These are phyloP conservation scores for Hemiscyllium ocellatum DNA, from an alignment of 2,113 vertebrate species.

Conservation along the genomic window DNA sequence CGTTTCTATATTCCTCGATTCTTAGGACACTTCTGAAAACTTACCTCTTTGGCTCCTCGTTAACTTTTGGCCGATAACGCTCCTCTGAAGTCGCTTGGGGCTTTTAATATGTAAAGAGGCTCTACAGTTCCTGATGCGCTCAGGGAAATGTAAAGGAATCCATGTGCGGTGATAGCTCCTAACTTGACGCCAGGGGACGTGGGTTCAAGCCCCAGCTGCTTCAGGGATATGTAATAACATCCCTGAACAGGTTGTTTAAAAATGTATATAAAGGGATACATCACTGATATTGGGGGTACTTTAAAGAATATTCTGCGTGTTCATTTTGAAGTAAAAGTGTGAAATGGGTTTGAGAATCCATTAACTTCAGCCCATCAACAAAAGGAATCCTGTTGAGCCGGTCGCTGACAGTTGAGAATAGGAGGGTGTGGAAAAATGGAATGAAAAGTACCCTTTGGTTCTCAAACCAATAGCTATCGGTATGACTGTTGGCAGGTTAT, in stretches of 20 bases:
- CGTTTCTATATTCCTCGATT: not conserved
- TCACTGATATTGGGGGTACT: not conserved
- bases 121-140: too few relatives aligned
- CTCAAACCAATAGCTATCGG: not conserved
- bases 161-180: too few relatives aligned
- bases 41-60: not conserved
- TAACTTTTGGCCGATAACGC: not conserved
- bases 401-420: not conserved
- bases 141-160: too few relatives aligned
- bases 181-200: too few relatives aligned
- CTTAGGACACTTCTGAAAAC: not conserved
- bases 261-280: too few relatives aligned
- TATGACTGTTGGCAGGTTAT: not conserved
- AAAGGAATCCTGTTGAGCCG: not conserved
- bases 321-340: not conserved
- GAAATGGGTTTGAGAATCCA: not conserved
- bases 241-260: too few relatives aligned
- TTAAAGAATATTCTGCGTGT: not conserved
- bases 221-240: too few relatives aligned
- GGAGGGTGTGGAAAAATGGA: not conserved
- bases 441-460: not conserved
- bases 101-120: not conserved
- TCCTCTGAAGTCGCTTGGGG: not conserved
- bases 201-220: too few relatives aligned
- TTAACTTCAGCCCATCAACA: not conserved